phyloP scores from a whole-genome alignment of 37 sponge, comb jelly and placozoan genomes.

The Eunapius fragilis region DNA sequence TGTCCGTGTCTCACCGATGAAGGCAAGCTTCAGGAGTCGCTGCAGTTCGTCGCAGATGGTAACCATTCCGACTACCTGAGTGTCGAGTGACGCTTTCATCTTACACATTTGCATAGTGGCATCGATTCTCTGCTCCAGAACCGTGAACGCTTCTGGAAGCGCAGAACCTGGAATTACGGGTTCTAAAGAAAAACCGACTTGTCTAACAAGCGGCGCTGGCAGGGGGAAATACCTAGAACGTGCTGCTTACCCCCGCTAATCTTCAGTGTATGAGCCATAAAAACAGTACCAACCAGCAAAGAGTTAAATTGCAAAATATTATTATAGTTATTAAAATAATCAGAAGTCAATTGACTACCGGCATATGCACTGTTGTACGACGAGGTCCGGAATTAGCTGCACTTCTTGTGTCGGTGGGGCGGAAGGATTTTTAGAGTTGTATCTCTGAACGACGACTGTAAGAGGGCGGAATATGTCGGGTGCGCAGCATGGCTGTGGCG shows the following conservation, averaged over 20 bases:
- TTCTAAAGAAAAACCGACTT: not conserved
- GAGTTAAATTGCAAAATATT: not conserved
- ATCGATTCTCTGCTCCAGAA: slow-evolving; percentile 54
- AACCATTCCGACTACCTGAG: slow-evolving; percentile 55
- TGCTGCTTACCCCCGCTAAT: slow-evolving; percentile 33
- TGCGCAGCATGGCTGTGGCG: slow-evolving; percentile 74
- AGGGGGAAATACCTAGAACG: not conserved
- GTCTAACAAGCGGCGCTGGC: not conserved
- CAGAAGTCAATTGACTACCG: not conserved
- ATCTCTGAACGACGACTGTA: not conserved
- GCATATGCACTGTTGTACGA: not conserved
- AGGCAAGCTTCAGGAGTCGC: slow-evolving; percentile 64
- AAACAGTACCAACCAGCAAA: not conserved
- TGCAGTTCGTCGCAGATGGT: slow-evolving; percentile 68
- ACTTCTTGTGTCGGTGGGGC: not conserved
- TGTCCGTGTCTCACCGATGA: slow-evolving; percentile 60
- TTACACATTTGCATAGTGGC: slow-evolving; percentile 38
- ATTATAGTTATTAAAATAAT: not conserved
- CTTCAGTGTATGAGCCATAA: slow-evolving; percentile 45
- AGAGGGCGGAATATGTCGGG: slow-evolving; percentile 16
- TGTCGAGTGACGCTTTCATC: slow-evolving; percentile 51
- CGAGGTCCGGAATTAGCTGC: not conserved
- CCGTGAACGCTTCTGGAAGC: slow-evolving; percentile 52
- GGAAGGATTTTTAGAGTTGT: not conserved
- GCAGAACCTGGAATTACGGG: slow-evolving; percentile 58